These are phyloP conservation scores for Chlorospingus semifuscus DNA, from an alignment of 2,797 vertebrate species.

Conservation along the genomic window DNA sequence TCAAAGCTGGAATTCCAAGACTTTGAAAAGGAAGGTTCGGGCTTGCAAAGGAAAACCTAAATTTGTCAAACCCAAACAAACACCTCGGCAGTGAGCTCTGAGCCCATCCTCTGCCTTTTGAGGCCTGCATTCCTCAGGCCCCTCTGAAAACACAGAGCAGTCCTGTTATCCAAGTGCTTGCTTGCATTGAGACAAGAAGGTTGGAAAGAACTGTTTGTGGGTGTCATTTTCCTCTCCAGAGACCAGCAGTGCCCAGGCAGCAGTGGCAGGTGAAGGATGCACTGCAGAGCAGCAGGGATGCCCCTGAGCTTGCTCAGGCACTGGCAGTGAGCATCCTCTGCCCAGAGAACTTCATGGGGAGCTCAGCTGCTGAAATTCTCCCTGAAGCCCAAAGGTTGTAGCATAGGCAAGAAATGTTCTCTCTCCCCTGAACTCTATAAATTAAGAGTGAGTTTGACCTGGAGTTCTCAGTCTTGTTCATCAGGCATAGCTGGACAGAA, in stretches of 20 bases:
- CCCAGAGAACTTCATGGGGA: not conserved
- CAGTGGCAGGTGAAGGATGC: not conserved
- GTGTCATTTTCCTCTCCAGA: not conserved
- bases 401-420: not conserved
- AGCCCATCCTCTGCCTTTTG: not conserved
- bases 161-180: not conserved
- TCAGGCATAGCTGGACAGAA: not conserved
- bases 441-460: not conserved
- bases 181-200: not conserved
- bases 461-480: not conserved
- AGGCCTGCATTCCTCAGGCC: accelerated
- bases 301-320: not conserved
- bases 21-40: not conserved
- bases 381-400: not conserved
- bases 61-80: conserved; percentile 33
- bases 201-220: not conserved
- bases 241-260: not conserved
- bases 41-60: conserved; percentile 15
- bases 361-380: not conserved
- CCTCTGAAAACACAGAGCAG: not conserved
- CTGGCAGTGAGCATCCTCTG: accelerated
- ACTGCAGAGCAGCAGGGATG: not conserved
- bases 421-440: not conserved
- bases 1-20: conserved; percentile 34
- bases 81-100: not conserved